These are phyloP conservation scores for Hypanus sabinus DNA, from an alignment of 2,113 vertebrate genomes.

Conservation along the genomic window DNA sequence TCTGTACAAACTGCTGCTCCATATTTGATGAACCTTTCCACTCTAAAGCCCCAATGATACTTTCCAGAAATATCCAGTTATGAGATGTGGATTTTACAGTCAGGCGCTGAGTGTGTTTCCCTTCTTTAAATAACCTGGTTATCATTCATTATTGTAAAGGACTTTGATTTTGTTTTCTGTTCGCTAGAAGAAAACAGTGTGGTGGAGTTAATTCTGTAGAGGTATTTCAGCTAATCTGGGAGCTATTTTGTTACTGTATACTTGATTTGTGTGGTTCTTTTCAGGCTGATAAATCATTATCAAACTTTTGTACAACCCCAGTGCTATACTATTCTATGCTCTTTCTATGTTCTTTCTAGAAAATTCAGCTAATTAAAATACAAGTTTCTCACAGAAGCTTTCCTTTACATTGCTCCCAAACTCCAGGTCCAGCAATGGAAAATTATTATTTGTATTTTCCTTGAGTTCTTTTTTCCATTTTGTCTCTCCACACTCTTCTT, in stretches of 20 bases:
- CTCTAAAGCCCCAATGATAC: neutral
- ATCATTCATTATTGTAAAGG: too few relatives aligned
- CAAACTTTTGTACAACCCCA: neutral
- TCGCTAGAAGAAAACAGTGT: too few relatives aligned
- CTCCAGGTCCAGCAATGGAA: neutral
- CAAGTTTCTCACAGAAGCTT: neutral
- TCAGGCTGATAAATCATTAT: neutral
- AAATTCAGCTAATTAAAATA: neutral
- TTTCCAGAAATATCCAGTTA: too few relatives aligned
- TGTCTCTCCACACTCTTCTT: neutral
- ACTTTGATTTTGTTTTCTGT: too few relatives aligned
- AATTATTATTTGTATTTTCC: neutral
- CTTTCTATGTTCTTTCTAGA: neutral
- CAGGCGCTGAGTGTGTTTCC: too few relatives aligned
- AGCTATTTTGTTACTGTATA: neutral
- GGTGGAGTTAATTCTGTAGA: too few relatives aligned
- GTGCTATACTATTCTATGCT: too few relatives aligned
- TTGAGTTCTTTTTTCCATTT: neutral
- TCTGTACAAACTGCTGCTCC: neutral
- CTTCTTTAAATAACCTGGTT: too few relatives aligned
- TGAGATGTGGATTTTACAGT: too few relatives aligned
- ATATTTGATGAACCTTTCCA: neutral
- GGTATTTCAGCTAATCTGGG: too few relatives aligned
- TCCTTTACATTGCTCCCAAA: neutral
- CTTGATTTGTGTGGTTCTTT: neutral